Evolutionary conservation across 2,113 vertebrate genomes (phyloP), one percentile per base, ranked within the genome.

Genomic region (Philantomba maxwellii): DNA sequence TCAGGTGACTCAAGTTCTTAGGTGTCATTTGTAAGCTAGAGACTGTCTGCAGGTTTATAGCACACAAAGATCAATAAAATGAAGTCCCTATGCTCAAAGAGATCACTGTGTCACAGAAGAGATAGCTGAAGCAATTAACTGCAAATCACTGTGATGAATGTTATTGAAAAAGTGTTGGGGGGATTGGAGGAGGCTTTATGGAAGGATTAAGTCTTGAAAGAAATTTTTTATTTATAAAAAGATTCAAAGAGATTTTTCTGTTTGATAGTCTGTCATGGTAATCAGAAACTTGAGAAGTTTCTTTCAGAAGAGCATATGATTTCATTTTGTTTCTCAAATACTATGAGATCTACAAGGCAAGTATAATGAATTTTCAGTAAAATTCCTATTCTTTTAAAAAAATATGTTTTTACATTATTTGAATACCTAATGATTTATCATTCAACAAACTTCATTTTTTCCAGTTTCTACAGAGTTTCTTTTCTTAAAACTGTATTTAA

Each of bases 251-350:
- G 77, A 28, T 5, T 64, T 58, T 96, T 94, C 30, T 84, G 7
- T 62, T 75, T 91, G 51, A 51, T 78, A 58, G 39, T 64, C 43
- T 33, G 12, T 84, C 49, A 58, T 60, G 55, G 23, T 53, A 84
- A 64, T 83, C 77, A 96, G 57, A 92, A 96, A 78, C 51, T 83
- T 77, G 57, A 89, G 36, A 85, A 87, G 14, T 43, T 92, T 91
- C 64, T 73, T 73, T 75, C 80, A 91, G 82, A 96, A 33, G 45
- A 62, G 30, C 25, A 87, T 21, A 19, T 1, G 11, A 8, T 94
- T 94, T 96, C n/a, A 53, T 82, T 16, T 70, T 94, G 47, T 62
- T 96, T 94, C 17, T 87, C 39, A 83, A 92, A 57, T 83, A 19
- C 9, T 87, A 7, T 47, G 30, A 87, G 53, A 94, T 33, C 45